A percentile compares a stretch with the other conserved stretches of the same genome.
These are phyloP conservation scores for Pogonognathellus flavescens DNA, from an alignment of 1,140 invertebrate species.

Conservation along the genomic window DNA sequence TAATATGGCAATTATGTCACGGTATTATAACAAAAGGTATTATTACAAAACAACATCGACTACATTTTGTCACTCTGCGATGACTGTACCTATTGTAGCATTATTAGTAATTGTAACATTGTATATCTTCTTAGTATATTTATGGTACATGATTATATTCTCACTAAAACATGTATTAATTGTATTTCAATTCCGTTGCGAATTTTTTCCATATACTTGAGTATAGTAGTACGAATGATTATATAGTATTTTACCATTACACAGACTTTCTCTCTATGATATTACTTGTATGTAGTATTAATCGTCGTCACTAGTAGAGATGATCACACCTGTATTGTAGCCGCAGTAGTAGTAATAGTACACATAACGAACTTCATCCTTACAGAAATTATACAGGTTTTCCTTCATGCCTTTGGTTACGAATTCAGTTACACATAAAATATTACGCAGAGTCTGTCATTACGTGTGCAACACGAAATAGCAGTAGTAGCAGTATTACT, in stretches of 20 bases:
- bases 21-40: no score
- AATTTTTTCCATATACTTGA: background rate
- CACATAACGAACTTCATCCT: background rate
- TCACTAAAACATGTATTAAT: no score
- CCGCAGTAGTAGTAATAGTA: background rate
- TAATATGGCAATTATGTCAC: no score
- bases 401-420: no score
- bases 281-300: background rate
- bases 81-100: background rate
- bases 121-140: background rate
- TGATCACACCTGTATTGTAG: slow-evolving; percentile 8
- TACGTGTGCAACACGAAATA: no score
- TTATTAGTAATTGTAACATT: background rate
- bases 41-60: no score
- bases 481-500: no score
- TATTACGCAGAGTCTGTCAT: no score
- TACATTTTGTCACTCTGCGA: background rate
- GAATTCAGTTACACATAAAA: no score
- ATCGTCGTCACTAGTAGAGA: slow-evolving; percentile 7
- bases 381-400: background rate
- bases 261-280: slow-evolving; percentile 13
- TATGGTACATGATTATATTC: background rate
- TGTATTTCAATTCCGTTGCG: no score
- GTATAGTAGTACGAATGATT: background rate
- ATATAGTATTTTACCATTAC: background rate